These are phyloP conservation scores for Melanostoma mellinum DNA, from an alignment of 2,888 invertebrate genomes.

Conservation along the genomic window DNA sequence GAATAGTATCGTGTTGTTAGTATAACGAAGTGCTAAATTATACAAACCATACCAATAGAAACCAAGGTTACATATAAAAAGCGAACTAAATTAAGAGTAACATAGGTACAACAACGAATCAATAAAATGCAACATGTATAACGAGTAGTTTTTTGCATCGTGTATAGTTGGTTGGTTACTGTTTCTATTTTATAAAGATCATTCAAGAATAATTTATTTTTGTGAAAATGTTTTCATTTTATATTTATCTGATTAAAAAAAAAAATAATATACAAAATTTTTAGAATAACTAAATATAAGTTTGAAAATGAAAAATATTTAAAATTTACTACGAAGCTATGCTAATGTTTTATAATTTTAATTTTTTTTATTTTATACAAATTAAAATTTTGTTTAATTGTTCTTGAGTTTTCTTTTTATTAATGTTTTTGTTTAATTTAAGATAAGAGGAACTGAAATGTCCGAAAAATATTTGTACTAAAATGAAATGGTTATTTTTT, in stretches of 20 bases:
- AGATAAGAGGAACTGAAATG: conserved; percentile 62
- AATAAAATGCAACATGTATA: too few species aligned
- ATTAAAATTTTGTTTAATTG: conserved; percentile 29
- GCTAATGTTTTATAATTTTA: conserved; percentile 41
- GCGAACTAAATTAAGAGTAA: too few species aligned
- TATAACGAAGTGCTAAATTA: too few species aligned
- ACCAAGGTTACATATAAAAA: too few species aligned
- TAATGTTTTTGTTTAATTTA: conserved; percentile 28
- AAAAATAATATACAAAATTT: conserved; percentile 62
- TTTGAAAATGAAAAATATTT: conserved; percentile 42
- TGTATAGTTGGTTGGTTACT: too few species aligned
- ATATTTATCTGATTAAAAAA: conserved; percentile 58
- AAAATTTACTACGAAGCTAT: conserved; percentile 68
- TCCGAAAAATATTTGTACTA: conserved; percentile 71
- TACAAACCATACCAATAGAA: too few species aligned
- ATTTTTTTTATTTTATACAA: conserved; percentile 22
- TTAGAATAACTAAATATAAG: conserved; percentile 56
- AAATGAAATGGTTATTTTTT: conserved; percentile 61
- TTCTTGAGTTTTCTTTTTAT: conserved; percentile 18
- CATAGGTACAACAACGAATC: too few species aligned
- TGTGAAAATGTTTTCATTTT: conserved; percentile 52
- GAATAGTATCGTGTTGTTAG: too few species aligned
- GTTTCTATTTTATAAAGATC: not conserved
- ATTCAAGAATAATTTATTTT: conserved; percentile 34
- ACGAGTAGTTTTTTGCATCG: too few species aligned